phyloP scores from a whole-genome alignment of 2,113 vertebrate genomes.

The Tinamus guttatus region DNA sequence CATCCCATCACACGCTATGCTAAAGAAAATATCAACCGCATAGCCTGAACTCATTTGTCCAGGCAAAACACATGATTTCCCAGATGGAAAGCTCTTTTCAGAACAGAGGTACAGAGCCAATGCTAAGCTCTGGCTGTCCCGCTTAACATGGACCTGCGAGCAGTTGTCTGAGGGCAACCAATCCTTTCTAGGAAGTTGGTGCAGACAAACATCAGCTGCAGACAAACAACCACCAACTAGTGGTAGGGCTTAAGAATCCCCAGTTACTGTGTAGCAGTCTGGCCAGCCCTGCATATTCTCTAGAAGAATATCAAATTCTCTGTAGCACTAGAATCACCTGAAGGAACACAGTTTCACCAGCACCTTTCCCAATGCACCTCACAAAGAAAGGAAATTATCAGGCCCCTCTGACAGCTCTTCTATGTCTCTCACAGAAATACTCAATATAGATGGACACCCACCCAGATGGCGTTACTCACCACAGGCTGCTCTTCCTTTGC shows the following conservation, averaged over 20 bases:
- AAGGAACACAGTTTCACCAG: neutral
- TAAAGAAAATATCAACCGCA: neutral
- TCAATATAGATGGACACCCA: neutral
- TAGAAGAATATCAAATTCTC: neutral
- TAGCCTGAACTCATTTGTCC: neutral
- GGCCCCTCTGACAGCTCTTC: neutral
- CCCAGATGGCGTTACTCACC: slow-evolving; percentile 77
- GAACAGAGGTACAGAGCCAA: neutral
- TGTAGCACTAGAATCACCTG: neutral
- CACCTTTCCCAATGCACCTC: neutral
- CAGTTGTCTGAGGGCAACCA: neutral
- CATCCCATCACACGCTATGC: neutral
- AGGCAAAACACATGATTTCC: neutral
- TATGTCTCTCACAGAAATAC: neutral
- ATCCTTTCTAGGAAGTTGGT: neutral
- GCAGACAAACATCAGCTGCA: neutral
- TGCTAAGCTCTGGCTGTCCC: neutral
- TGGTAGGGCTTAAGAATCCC: neutral
- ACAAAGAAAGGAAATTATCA: neutral
- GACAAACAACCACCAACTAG: neutral
- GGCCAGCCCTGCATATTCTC: neutral
- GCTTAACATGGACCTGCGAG: neutral
- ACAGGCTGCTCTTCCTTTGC: slow-evolving; percentile 89
- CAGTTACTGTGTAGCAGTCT: neutral
- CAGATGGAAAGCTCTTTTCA: neutral